Percentiles rank a stretch among this genome's conserved stretches.
phyloP scores from a whole-genome alignment of 2,888 invertebrate species.

The Eristalis tenax region DNA sequence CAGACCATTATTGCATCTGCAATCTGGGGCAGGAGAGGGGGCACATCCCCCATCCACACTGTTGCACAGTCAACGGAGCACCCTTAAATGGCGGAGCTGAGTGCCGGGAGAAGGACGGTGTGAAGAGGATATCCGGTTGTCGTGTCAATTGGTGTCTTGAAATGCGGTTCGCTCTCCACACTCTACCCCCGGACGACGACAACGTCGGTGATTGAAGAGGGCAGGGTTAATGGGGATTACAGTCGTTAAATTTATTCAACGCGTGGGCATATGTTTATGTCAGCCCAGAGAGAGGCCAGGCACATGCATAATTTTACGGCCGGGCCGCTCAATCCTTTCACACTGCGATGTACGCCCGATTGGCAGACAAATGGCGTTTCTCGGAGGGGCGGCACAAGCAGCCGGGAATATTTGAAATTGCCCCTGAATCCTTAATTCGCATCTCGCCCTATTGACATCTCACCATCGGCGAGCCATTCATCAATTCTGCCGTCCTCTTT shows the following conservation, averaged over 20 bases:
- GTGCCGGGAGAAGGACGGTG: neutral
- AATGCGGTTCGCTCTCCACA: neutral
- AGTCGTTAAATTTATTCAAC: slow-evolving; percentile 27
- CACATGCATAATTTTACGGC: slow-evolving; percentile 3
- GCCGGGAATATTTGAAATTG: slow-evolving; percentile 32
- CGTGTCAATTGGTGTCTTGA: neutral
- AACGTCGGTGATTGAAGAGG: neutral
- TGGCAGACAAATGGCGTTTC: slow-evolving; percentile 41
- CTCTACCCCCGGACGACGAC: neutral
- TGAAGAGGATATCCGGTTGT: neutral
- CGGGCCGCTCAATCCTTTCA: slow-evolving; percentile 14
- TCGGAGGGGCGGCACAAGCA: neutral
- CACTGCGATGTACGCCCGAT: slow-evolving; percentile 29
- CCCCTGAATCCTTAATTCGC: slow-evolving; percentile 42
- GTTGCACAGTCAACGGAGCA: neutral
- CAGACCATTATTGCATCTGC: slow-evolving; percentile 50
- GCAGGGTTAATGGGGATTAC: neutral
- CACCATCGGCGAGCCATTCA: slow-evolving; percentile 20
- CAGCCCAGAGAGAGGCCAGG: neutral
- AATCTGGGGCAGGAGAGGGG: slow-evolving; percentile 30
- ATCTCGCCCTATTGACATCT: slow-evolving; percentile 41
- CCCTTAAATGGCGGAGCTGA: neutral
- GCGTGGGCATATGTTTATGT: slow-evolving; percentile 2
- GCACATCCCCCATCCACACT: neutral
- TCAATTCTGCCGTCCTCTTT: slow-evolving; percentile 21